These are phyloP conservation scores for Florisuga fusca DNA, from an alignment of 2,797 vertebrate species.

Conservation along the genomic window DNA sequence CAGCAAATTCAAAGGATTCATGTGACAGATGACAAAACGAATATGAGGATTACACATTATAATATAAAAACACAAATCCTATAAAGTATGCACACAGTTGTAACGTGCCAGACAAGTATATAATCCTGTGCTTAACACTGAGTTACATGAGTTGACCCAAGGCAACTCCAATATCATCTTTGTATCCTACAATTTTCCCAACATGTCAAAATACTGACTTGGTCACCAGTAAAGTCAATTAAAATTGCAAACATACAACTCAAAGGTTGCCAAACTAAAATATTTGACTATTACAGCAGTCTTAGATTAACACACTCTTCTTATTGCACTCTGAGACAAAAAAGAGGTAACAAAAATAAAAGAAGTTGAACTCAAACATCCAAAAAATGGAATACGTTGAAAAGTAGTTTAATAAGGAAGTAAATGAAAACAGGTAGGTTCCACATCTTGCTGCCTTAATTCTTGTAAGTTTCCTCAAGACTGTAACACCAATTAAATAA, in stretches of 20 bases:
- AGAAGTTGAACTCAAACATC: not conserved
- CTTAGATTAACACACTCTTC: not conserved
- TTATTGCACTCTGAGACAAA: not conserved
- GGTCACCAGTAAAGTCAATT: not conserved
- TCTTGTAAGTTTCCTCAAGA: not conserved
- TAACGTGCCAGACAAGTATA: constrained; percentile 12
- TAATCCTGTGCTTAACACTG: constrained; percentile 5
- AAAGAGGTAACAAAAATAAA: not conserved
- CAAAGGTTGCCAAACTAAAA: not conserved
- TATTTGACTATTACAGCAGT: not conserved
- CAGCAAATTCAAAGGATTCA: constrained; percentile 63
- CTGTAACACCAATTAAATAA: constrained; percentile 19
- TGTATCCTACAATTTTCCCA: not conserved
- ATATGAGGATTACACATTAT: constrained; percentile 35
- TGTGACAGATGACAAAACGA: constrained; percentile 56
- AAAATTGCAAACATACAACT: not conserved
- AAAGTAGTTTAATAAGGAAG: not conserved
- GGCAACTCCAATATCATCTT: not conserved
- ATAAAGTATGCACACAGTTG: not conserved
- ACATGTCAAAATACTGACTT: not conserved
- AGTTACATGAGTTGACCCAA: not conserved
- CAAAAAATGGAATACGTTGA: not conserved
- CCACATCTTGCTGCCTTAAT: not conserved
- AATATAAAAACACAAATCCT: constrained; percentile 45
- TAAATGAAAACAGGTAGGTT: not conserved